Percentiles rank a stretch among this genome's conserved stretches.
phyloP scores from a whole-genome alignment of 2,797 vertebrate species.

The Rhinophrynus dorsalis region DNA sequence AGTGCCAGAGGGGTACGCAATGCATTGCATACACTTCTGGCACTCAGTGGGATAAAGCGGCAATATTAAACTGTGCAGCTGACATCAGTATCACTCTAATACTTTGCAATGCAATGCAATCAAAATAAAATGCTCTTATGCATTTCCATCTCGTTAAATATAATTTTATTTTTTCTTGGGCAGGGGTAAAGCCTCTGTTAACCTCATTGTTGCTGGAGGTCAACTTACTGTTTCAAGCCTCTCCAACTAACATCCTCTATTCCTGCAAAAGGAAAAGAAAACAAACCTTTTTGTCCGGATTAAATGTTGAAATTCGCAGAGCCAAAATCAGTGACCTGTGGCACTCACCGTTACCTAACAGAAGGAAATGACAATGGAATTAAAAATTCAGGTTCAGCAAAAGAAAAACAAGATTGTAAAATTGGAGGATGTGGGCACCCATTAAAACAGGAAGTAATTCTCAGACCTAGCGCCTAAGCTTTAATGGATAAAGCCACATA shows the following conservation, averaged over 20 bases:
- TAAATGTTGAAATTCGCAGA: not conserved
- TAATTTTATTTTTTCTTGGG: not conserved
- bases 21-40: no score
- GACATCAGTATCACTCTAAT: no score
- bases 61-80: no score
- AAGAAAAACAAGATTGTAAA: not conserved
- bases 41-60: no score
- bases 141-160: not conserved
- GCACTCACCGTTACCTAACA: not conserved
- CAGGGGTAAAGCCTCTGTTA: not conserved
- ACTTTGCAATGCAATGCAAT: not conserved
- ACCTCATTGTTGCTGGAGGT: not conserved
- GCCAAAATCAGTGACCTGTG: slow-evolving; percentile 1
- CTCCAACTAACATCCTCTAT: not conserved
- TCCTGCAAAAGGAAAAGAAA: not conserved
- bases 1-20: no score
- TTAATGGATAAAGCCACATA: not conserved
- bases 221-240: not conserved
- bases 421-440: not conserved
- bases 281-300: not conserved
- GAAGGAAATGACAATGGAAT: slow-evolving; percentile 19
- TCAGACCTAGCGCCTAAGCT: not conserved
- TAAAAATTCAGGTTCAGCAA: not conserved
- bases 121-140: not conserved
- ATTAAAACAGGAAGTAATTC: slow-evolving; percentile 7